Base-by-base conservation (phyloP, 2,888 invertebrate genomes). In the Campoletis raptor region DNA sequence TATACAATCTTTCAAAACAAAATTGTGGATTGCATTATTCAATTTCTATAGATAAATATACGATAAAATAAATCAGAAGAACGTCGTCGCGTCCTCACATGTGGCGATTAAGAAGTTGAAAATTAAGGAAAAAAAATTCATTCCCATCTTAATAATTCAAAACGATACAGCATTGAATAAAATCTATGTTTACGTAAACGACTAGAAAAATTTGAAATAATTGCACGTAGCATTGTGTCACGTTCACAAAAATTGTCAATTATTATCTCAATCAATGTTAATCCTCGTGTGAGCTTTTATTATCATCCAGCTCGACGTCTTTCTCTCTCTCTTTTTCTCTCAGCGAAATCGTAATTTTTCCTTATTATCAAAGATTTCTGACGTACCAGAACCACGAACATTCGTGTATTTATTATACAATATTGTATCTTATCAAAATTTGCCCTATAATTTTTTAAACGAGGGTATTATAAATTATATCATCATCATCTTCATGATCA, bases 161-260 rank as follows among this genome's bases (percentile, higher is more conserved):
- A 30, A 30, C 30, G 30, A 30, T 3, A 30, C 21, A 37, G 7
- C 57, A 21, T 9, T 54, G n/a, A 24, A 67, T 54, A 37, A 69
- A 54, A 37, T 7, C 57, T 57, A 24, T 67, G 15, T 67, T 36
- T 54, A 36, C 37, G 36, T 30, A n/a, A n/a, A 54, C 37, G 24
- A 24, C 42, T 45, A 40, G 42, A 30, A 18, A 64, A 57, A n/a
- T 54, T 69, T 24, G 54, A 54, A 18, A 52, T 77, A 12, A 52
- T 66, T 66, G 77, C 48, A 48, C 64, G 66, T 36, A n/a, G 45
- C 36, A 15, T 36, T 52, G 36, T 37, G 15, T 54, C 36, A 79
- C 64, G 10, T 80, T 80, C 61, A 36, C 69, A 70, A 69, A 54
- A 83, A 76, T 69, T 42, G 40, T 9, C 48, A 37, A 61, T 67